Evolutionary conservation across 2,797 vertebrate genomes (phyloP).

Genomic region (Typhlichthys eigenmanni): DNA sequence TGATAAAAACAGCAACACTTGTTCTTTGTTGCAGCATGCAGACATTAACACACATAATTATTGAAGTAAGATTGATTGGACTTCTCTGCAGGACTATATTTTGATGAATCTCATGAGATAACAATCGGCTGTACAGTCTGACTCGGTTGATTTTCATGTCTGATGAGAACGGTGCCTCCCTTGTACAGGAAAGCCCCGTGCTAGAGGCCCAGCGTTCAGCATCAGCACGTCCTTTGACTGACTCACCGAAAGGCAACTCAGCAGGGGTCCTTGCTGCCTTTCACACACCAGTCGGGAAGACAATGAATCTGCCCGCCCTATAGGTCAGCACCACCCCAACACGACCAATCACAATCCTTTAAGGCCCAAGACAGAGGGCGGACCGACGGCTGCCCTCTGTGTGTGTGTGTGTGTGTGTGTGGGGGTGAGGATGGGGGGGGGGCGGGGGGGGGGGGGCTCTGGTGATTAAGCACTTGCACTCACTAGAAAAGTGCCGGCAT

Average conservation of each 20-base stretch:
- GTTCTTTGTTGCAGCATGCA: too few relatives aligned
- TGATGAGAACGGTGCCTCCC: conserved; percentile 19
- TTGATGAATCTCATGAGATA: not conserved
- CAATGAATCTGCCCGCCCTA: conserved; percentile 41
- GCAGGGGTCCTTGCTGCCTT: conserved; percentile 27
- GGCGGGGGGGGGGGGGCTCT: conserved; percentile 38
- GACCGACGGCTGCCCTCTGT: conserved; percentile 12
- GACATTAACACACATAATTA: too few relatives aligned
- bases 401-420: conserved; percentile 11
- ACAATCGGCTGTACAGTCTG: not conserved
- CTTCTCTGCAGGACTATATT: not conserved
- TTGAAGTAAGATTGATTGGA: too few relatives aligned
- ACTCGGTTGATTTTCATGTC: conserved; percentile 6
- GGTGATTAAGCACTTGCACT: conserved; percentile 60
- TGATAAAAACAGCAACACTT: too few relatives aligned
- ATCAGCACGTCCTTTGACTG: conserved; percentile 47
- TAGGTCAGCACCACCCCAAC: conserved; percentile 34
- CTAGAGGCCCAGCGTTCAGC: conserved; percentile 19
- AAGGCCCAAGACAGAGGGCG: conserved; percentile 51
- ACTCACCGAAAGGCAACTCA: conserved; percentile 38
- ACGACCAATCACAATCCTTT: conserved; percentile 58
- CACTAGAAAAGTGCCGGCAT: conserved; percentile 34
- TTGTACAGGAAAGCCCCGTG: conserved; percentile 33
- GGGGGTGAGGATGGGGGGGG: conserved; percentile 1
- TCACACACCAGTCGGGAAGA: conserved; percentile 54